A percentile compares a stretch with the other conserved stretches of the same genome.
Evolutionary conservation across 2,888 invertebrate genomes (phyloP).

Genomic region (Drosophila mayaguana): DNA sequence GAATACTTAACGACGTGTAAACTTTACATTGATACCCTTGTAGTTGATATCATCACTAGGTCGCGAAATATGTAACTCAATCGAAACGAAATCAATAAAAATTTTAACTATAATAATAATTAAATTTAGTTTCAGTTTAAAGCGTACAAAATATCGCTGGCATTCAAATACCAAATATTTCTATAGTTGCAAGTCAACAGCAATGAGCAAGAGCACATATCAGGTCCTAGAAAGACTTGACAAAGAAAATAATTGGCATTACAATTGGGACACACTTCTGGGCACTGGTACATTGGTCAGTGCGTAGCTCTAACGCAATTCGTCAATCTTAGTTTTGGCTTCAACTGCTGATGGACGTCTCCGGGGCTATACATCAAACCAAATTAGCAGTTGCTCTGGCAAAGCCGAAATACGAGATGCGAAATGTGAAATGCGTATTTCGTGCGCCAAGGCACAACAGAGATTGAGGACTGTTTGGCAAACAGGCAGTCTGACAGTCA

Average conservation of each 20-base stretch:
- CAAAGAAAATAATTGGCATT: background rate
- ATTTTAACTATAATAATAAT: too few relatives aligned
- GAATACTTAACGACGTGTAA: constrained; percentile 22
- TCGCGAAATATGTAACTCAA: background rate
- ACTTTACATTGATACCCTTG: background rate
- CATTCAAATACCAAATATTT: background rate
- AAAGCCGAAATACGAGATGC: constrained; percentile 50
- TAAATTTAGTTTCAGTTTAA: background rate
- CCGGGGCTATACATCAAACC: constrained; percentile 73
- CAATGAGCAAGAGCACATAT: background rate
- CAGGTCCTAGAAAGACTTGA: too few relatives aligned
- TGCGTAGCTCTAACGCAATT: background rate
- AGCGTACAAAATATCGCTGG: background rate
- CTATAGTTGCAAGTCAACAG: too few relatives aligned
- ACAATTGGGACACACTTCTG: background rate
- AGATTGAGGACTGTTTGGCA: constrained; percentile 50
- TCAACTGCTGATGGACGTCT: constrained; percentile 70
- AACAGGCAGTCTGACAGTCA: background rate
- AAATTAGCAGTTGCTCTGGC: constrained; percentile 66
- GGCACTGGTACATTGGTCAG: background rate
- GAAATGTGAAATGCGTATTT: constrained; percentile 41
- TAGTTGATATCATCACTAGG: too few relatives aligned
- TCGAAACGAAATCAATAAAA: background rate
- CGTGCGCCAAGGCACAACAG: constrained; percentile 37
- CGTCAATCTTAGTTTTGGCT: constrained; percentile 34